Evolutionary conservation across 1,140 invertebrate species (phyloP).

Genomic region (Dufourea novaeangliae): DNA sequence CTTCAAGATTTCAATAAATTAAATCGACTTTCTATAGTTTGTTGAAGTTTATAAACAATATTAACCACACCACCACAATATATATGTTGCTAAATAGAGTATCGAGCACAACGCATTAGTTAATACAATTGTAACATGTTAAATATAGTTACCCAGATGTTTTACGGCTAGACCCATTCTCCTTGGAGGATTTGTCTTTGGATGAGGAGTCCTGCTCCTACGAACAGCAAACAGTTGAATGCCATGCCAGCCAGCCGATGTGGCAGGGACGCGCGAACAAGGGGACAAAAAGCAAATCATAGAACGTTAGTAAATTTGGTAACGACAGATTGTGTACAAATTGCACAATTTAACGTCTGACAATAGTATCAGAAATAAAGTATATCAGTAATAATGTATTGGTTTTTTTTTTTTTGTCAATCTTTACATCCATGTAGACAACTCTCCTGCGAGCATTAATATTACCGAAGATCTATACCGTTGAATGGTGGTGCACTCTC

Average conservation of each 20-base stretch:
- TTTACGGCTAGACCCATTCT: conserved; percentile 83
- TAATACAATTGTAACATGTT: not conserved
- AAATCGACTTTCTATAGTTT: not conserved
- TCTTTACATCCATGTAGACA: conserved; percentile 37
- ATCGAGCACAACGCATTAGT: conserved; percentile 6
- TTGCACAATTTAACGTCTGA: conserved; percentile 55
- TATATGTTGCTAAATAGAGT: not conserved
- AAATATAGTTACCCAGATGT: conserved; percentile 81
- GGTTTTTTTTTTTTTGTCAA: conserved; percentile 47
- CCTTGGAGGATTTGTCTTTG: conserved; percentile 82
- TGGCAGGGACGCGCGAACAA: conserved; percentile 82
- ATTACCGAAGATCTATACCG: conserved; percentile 42
- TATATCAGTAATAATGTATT: conserved; percentile 32
- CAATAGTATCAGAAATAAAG: conserved; percentile 55
- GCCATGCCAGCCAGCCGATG: conserved; percentile 83
- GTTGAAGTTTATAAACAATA: no score
- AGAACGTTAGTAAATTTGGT: conserved; percentile 75
- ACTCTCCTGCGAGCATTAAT: conserved; percentile 42
- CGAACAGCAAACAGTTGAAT: conserved; percentile 85
- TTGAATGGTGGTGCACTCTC: conserved; percentile 59
- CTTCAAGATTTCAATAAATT: not conserved
- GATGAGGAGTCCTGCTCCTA: conserved; percentile 83
- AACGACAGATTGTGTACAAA: conserved; percentile 56
- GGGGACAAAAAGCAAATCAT: conserved; percentile 81
- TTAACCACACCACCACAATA: not conserved